Evolutionary conservation across 2,797 vertebrate species (phyloP).

Genomic region (Rhinichthys osculus): DNA sequence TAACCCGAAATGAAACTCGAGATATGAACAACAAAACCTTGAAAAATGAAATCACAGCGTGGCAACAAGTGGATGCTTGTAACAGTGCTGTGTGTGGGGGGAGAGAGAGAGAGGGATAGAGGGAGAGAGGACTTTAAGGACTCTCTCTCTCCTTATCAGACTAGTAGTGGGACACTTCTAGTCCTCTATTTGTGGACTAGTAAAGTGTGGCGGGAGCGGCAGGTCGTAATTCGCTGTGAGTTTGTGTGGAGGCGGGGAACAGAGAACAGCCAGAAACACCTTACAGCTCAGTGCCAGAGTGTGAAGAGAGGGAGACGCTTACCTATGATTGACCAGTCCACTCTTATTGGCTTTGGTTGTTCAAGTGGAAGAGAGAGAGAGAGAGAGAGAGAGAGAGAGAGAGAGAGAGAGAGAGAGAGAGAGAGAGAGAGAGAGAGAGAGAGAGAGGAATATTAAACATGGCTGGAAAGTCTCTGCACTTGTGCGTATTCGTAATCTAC

Average conservation of each 20-base stretch:
- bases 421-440: neutral
- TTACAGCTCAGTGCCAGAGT: conserved; percentile 21
- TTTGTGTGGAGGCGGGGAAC: conserved; percentile 33
- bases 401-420: neutral
- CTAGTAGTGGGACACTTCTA: neutral
- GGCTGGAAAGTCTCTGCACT: conserved; percentile 66
- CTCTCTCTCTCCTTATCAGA: conserved; percentile 1
- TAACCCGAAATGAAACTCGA: no score
- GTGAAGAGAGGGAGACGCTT: conserved; percentile 38
- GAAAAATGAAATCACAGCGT: neutral
- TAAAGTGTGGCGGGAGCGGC: neutral
- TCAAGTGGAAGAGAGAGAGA: neutral
- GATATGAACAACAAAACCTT: conserved; percentile 10
- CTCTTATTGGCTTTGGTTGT: neutral
- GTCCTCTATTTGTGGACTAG: conserved; percentile 23
- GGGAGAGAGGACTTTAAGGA: neutral
- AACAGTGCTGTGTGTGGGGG: neutral
- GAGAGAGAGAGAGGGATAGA: neutral
- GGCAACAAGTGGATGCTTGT: conserved; percentile 13
- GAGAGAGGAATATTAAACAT: conserved; percentile 64
- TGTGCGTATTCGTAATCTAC: conserved; percentile 67
- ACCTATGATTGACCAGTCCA: conserved; percentile 53
- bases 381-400: neutral
- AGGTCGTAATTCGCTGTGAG: neutral
- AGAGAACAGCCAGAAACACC: conserved; percentile 53